Conservation (phyloP, 2,113 vertebrate genomes). For the Oncorhynchus nerka region DNA sequence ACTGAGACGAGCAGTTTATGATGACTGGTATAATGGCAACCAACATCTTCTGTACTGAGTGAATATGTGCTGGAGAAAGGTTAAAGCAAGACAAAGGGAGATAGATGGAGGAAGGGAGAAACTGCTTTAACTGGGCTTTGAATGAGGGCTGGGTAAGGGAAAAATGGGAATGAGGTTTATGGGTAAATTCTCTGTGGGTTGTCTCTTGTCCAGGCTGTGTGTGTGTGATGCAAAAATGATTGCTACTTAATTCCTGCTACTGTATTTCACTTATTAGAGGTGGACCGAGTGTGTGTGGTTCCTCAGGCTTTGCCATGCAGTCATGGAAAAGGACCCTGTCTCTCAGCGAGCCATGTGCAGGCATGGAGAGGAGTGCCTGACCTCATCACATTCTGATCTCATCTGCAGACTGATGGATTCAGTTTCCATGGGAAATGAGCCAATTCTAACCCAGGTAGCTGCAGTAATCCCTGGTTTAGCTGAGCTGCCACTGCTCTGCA, state of each 20-base stretch:
- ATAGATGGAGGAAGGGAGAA: not conserved
- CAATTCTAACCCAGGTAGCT: not conserved
- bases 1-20: conserved; percentile 17
- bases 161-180: conserved; percentile 25
- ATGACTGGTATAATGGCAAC: not conserved
- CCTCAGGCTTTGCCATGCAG: conserved; percentile 41
- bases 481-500: not conserved
- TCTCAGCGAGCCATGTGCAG: conserved; percentile 18
- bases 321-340: conserved; percentile 61
- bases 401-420: conserved; percentile 34
- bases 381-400: conserved; percentile 34
- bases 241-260: conserved; percentile 48
- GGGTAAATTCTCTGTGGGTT: conserved; percentile 6
- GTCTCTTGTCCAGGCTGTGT: not conserved
- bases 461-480: conserved; percentile 23
- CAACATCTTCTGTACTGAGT: not conserved
- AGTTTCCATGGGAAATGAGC: conserved; percentile 37
- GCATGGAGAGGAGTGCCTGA: conserved; percentile 14
- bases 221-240: conserved; percentile 44
- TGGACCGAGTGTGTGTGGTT: conserved; percentile 41
- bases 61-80: not conserved
- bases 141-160: conserved; percentile 43
- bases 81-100: not conserved
- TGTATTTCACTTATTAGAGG: conserved; percentile 54
- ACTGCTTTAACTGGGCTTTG: conserved; percentile 3